These are phyloP conservation scores for Oenanthe oenanthe DNA, from an alignment of 2,113 vertebrate species.

Conservation along the genomic window DNA sequence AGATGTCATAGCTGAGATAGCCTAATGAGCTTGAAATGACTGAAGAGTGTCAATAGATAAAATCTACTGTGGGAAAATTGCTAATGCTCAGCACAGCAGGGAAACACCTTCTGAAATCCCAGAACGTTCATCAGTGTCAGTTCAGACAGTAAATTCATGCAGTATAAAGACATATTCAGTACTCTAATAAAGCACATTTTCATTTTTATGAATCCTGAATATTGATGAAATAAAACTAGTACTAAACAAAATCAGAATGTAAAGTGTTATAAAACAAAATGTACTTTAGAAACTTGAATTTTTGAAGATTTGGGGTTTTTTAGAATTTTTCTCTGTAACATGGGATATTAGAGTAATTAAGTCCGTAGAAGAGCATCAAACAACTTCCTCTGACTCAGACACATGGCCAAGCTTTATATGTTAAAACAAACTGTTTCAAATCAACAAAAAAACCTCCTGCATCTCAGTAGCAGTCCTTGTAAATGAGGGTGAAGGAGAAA, in stretches of 20 bases:
- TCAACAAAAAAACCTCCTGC: neutral
- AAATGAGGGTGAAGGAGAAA: neutral
- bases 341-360: neutral
- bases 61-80: conserved; percentile 28
- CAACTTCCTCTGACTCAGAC: neutral
- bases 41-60: conserved; percentile 39
- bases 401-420: neutral
- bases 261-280: neutral
- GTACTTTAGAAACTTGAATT: neutral
- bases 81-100: conserved; percentile 27
- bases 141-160: conserved; percentile 9
- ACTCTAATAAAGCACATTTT: neutral
- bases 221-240: neutral
- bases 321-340: neutral
- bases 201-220: neutral
- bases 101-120: conserved; percentile 32
- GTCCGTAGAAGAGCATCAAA: neutral
- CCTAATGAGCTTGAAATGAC: conserved; percentile 38
- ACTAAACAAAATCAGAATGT: neutral
- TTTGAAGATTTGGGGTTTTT: neutral
- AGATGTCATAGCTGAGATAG: conserved; percentile 2
- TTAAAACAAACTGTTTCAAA: neutral
- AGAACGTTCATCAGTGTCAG: neutral
- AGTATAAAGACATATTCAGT: neutral
- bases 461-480: neutral